These are phyloP conservation scores for Pseudopipra pipra DNA, from an alignment of 2,113 vertebrate genomes.

Conservation along the genomic window DNA sequence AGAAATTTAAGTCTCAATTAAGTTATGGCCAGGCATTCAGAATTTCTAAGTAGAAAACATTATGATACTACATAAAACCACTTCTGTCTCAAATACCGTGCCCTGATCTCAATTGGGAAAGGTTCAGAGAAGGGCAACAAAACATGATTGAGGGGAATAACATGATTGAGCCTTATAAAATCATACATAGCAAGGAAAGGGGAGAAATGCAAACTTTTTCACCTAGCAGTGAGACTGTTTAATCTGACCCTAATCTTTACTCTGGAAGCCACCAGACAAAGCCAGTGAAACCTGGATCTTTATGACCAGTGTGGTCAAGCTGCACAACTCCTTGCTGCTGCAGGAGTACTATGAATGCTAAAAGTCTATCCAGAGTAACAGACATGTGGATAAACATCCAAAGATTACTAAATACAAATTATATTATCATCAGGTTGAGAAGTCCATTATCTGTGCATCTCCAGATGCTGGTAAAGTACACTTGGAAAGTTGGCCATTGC, in stretches of 20 bases:
- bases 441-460: background rate
- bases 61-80: background rate
- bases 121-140: background rate
- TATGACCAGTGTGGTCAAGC: background rate
- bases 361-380: background rate
- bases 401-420: background rate
- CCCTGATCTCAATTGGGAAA: background rate
- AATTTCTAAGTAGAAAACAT: background rate
- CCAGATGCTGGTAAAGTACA: background rate
- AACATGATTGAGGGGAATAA: background rate
- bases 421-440: background rate
- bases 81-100: background rate
- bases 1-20: background rate
- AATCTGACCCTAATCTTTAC: background rate
- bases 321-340: background rate
- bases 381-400: background rate
- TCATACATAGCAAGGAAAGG: background rate
- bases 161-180: background rate
- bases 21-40: background rate
- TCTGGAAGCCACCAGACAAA: background rate
- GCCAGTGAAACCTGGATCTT: background rate
- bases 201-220: background rate
- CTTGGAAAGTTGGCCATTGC: background rate
- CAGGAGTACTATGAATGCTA: background rate
- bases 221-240: background rate